phyloP scores from a whole-genome alignment of 2,113 vertebrate species.

The Phaethon lepturus region DNA sequence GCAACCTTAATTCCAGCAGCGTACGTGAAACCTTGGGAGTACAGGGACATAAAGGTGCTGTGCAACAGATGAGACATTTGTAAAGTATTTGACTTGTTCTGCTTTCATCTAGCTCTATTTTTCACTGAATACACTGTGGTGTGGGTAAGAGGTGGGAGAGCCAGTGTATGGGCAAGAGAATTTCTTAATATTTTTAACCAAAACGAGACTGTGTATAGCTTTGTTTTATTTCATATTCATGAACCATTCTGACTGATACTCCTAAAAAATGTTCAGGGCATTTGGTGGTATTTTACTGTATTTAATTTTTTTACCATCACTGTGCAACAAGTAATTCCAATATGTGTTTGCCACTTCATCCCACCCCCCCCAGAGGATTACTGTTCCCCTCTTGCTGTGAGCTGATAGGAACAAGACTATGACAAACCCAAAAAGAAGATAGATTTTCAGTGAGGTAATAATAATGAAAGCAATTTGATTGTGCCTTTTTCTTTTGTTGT shows the following conservation, averaged over 20 bases:
- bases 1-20: neutral
- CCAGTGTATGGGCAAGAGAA: neutral
- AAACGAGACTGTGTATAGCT: neutral
- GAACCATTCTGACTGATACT: neutral
- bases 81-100: neutral
- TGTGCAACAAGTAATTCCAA: neutral
- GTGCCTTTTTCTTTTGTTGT: neutral
- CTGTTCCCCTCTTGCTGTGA: neutral
- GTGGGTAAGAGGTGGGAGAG: neutral
- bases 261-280: neutral
- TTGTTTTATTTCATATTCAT: neutral
- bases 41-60: slow-evolving; percentile 35
- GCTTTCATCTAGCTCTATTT: neutral
- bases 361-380: neutral
- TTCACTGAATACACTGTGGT: neutral
- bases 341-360: neutral
- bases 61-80: neutral
- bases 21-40: neutral
- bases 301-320: neutral
- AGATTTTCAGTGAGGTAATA: neutral
- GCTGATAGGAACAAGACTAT: neutral
- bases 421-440: neutral
- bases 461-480: neutral
- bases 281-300: neutral
- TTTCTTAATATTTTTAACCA: neutral